Base-by-base conservation (phyloP, 37 sponge, comb jelly and placozoan species). In the Oopsacas minuta region DNA sequence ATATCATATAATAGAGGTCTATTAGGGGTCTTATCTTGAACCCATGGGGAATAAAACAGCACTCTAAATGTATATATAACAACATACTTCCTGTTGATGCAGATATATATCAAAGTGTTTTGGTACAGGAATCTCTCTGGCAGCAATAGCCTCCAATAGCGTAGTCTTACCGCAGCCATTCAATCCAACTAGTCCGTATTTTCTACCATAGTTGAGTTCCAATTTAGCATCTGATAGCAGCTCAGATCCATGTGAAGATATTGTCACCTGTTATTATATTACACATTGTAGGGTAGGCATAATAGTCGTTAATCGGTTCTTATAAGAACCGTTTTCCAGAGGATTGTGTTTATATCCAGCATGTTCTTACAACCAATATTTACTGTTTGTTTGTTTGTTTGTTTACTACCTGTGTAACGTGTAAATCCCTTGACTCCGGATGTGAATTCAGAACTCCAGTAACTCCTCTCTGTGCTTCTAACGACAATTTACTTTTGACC, bases 121-220 rank as follows among this genome's bases (percentile, higher is more conserved):
- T 10, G 94, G 94, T 3, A 93, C 90, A 17, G 92, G 89, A 28
- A 96, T 37, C 25, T 96, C 94, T 15, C 92, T 81, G 7, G 82
- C 81, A 38, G 87, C 90, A 37, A 95, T 82, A 36, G 87, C 83
- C 22, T 83, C 7, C 35, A 95, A 81, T 36, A 96, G 86, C 17
- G 94, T 91, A 0, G 92, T 90, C 87, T 96, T 82, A 91, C 96
- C 96, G 88, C 92, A 91, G 36, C 96, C 96, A 81, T 96, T 96
- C 34, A 89, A 88, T 20, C 96, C 96, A 20, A 96, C 85, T 35
- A 96, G 90, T 0, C 96, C 96, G 37, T 96, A 96, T 75, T 94
- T 86, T 38, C 94, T 52, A 23, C 96, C 94, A 49, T 51, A 88
- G 83, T 96, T 96, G 25, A 96, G 87, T 75, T 96, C 96, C 37